Base-by-base conservation (phyloP, 2,797 vertebrate genomes). In the Pogonophryne albipinna region DNA sequence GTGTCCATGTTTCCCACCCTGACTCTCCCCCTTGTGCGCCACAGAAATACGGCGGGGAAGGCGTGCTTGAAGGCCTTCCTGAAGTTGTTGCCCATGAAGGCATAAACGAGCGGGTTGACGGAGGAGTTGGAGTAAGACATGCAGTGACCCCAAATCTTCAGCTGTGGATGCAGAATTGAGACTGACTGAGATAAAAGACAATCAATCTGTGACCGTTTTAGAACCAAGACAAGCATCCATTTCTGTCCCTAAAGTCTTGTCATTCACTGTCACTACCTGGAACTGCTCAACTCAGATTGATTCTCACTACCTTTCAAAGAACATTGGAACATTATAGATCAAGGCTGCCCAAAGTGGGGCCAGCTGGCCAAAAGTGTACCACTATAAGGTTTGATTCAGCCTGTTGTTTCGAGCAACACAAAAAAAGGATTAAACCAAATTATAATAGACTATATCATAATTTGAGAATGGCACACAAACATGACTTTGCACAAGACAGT, bases 121-220 rank as follows among this genome's bases (percentile, higher is more conserved):
- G 93, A 94, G 20, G 95, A 95, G 87, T 94, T 95, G 80, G 92
- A 93, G 83, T 95, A 95, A n/a, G 93, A 95, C 95, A 95, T 95
- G 87, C 94, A 95, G 70, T 95, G 94, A 42, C 94, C 95, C 94
- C 93, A 96, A 46, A 95, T 95, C 87, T 94, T 95, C 59, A 94
- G 80, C 87, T 91, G 84, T 23, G 64, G 65, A 66, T 10, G 60
- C 4, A 76, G 65, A 61, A 44, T 31, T 10, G 34, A 53, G 4
- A 52, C 14, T 1, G 19, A 57, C 1, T 61, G 10, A 17, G 16
- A 68, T 45, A 2, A 50, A 58, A 41, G n/a, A n/a, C 20, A 27
- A 57, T 15, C 0, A 0, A 56, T 23, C 7, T 0, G 0, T 2
- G 15, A 14, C 4, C 20, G 13, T 51, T 41, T 64, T 27, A 41